A percentile compares a stretch with the other conserved stretches of the same genome.
Evolutionary conservation across 2,797 vertebrate genomes (phyloP).

Genomic region (Rhincodon typus): DNA sequence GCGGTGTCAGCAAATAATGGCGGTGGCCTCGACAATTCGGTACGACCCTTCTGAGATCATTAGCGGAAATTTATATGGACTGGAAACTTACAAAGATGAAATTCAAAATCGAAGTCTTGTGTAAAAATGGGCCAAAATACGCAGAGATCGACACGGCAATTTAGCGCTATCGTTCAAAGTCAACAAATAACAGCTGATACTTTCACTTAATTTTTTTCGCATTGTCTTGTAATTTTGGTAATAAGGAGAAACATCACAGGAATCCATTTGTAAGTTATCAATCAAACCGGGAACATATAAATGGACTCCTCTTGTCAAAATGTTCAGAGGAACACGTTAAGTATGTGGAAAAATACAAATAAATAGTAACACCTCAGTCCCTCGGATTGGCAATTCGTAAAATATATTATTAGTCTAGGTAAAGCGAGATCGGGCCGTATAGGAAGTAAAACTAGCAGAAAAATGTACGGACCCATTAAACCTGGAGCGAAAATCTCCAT

Average conservation of each 20-base stretch:
- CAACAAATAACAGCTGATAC: background rate
- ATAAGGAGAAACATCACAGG: background rate
- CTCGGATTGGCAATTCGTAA: background rate
- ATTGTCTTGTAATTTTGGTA: background rate
- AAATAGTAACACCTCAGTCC: background rate
- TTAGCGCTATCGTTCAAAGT: background rate
- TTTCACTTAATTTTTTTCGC: background rate
- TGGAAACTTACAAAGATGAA: background rate
- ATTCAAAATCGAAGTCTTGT: background rate
- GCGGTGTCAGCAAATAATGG: background rate
- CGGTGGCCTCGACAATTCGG: background rate
- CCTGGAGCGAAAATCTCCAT: background rate
- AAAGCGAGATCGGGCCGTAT: background rate
- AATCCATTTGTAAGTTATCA: background rate
- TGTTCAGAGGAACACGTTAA: background rate
- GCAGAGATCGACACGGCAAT: background rate
- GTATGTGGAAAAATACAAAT: background rate
- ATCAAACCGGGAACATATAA: background rate
- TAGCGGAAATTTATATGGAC: background rate
- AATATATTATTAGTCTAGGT: background rate
- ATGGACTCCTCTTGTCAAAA: background rate
- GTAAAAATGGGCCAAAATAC: background rate
- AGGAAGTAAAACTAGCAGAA: background rate
- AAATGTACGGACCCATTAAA: background rate
- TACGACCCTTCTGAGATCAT: background rate